Percentiles rank a stretch among this genome's conserved stretches.
Conservation (phyloP, 2,888 invertebrate genomes). For the Timema podura region DNA sequence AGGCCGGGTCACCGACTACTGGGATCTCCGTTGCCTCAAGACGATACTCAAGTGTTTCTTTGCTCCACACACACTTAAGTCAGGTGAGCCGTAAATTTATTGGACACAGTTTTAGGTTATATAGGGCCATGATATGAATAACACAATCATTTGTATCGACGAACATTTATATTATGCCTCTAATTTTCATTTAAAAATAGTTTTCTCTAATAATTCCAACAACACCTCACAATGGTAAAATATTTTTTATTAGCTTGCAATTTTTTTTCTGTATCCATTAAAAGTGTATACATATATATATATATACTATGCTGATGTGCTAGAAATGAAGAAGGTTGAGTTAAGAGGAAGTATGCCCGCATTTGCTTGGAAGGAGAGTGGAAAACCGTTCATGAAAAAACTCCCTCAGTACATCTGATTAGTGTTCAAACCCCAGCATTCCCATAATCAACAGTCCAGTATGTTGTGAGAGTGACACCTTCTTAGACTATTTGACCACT, state of each 20-base stretch:
- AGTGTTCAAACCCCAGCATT: too few relatives aligned
- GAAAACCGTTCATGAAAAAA: too few relatives aligned
- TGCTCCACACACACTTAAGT: conserved; percentile 60
- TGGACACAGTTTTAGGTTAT: neutral
- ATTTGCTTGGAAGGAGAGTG: too few relatives aligned
- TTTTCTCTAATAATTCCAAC: neutral
- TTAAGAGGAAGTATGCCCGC: too few relatives aligned
- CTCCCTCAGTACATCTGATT: too few relatives aligned
- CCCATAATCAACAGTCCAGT: too few relatives aligned
- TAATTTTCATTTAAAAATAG: neutral
- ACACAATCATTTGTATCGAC: neutral
- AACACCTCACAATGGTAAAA: neutral
- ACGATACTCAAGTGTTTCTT: conserved; percentile 79
- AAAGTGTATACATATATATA: too few relatives aligned
- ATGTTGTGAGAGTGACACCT: too few relatives aligned
- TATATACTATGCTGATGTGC: too few relatives aligned
- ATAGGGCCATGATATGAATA: neutral
- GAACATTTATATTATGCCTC: neutral
- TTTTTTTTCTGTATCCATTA: neutral
- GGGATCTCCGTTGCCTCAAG: conserved; percentile 84
- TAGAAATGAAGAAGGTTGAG: too few relatives aligned
- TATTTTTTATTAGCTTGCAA: neutral
- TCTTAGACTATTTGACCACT: too few relatives aligned
- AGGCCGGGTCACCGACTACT: conserved; percentile 89
- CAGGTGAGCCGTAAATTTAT: conserved; percentile 33